Conservation (phyloP, 2,113 vertebrate genomes). For the Ophthalmotilapia sp. region DNA sequence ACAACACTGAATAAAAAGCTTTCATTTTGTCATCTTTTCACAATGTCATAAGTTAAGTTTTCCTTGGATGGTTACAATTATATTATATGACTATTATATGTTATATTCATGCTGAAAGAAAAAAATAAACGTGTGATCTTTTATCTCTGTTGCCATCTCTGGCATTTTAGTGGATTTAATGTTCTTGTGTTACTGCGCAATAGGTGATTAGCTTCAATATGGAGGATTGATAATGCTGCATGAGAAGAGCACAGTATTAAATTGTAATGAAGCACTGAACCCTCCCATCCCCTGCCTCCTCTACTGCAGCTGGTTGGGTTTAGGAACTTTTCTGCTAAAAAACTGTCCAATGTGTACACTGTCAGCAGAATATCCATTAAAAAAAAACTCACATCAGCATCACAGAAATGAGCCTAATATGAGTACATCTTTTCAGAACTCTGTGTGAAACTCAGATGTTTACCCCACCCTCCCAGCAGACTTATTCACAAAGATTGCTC, state of each 20-base stretch:
- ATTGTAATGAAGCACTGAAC: not conserved
- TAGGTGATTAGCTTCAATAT: not conserved
- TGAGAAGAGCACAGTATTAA: not conserved
- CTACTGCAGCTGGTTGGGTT: not conserved
- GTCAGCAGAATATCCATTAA: not conserved
- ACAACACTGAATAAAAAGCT: not conserved
- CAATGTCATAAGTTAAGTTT: not conserved
- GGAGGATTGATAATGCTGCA: not conserved
- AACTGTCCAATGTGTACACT: not conserved
- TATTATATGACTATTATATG: not conserved
- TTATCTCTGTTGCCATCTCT: not conserved
- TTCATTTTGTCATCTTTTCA: not conserved
- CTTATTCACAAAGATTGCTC: not conserved
- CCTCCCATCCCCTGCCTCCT: accelerated
- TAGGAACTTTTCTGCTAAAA: not conserved
- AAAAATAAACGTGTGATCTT: not conserved
- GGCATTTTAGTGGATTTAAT: not conserved
- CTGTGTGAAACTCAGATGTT: not conserved
- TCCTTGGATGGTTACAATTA: not conserved
- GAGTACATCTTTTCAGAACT: not conserved
- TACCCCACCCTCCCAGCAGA: not conserved
- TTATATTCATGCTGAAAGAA: not conserved
- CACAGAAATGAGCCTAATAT: not conserved
- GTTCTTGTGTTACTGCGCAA: not conserved
- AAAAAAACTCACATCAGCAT: not conserved